Conservation (phyloP, 2,113 vertebrate species). For the Coryphaenoides rupestris region DNA sequence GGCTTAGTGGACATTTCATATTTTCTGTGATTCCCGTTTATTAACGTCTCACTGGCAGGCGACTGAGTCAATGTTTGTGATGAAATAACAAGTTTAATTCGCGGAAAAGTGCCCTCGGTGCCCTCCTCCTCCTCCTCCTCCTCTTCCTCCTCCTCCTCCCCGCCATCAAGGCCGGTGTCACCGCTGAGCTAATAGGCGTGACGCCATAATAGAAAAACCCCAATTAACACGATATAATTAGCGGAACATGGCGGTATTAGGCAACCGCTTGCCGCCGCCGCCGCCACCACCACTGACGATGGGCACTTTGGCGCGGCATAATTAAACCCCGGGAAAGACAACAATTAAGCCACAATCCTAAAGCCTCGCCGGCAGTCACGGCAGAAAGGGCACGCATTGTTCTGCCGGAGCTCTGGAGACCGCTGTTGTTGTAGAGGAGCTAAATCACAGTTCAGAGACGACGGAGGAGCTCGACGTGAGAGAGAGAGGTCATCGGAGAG, state of each 20-base stretch:
- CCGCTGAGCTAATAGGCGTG: constrained; percentile 64
- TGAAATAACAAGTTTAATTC: constrained; percentile 42
- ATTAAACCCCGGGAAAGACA: constrained; percentile 62
- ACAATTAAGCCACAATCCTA: constrained; percentile 60
- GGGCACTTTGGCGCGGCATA: constrained; percentile 51
- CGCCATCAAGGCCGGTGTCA: constrained; percentile 64
- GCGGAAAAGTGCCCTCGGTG: constrained; percentile 54
- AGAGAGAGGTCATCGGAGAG: background rate
- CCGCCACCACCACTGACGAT: constrained; percentile 31
- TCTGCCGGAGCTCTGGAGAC: constrained; percentile 51
- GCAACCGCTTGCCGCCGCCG: too few relatives aligned
- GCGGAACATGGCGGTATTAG: constrained; percentile 62
- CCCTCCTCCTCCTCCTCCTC: constrained; percentile 50
- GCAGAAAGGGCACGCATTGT: constrained; percentile 59
- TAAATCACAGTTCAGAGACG: constrained; percentile 52
- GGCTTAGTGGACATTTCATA: too few relatives aligned
- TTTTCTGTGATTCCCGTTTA: too few relatives aligned
- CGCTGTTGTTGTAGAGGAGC: constrained; percentile 25
- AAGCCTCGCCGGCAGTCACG: constrained; percentile 40
- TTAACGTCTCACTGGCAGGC: too few relatives aligned
- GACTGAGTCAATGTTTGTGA: constrained; percentile 26
- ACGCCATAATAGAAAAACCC: constrained; percentile 52
- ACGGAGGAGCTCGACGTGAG: constrained; percentile 41
- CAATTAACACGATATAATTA: constrained; percentile 66
- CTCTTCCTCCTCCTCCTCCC: too few relatives aligned